Conservation (phyloP, 2,797 vertebrate genomes). For the Cirrhinus molitorella region DNA sequence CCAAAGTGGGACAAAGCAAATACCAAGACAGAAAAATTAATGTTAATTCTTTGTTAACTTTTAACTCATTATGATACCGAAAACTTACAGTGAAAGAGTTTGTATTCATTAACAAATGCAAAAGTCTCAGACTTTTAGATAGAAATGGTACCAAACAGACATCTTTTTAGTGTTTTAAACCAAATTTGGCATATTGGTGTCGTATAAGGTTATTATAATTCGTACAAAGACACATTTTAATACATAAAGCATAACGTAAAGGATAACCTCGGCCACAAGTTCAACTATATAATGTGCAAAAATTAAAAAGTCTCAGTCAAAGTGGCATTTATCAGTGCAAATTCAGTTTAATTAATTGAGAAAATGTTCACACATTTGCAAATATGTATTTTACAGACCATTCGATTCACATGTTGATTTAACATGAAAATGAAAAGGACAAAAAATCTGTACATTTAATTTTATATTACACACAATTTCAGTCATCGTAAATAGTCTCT, state of each 20-base stretch:
- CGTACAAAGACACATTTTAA: neutral
- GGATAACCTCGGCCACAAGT: no score
- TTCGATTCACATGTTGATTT: conserved; percentile 50
- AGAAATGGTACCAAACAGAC: neutral
- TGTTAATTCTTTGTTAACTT: neutral
- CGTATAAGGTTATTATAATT: neutral
- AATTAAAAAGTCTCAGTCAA: conserved; percentile 20
- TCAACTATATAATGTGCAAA: neutral
- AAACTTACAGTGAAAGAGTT: neutral
- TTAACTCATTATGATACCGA: neutral
- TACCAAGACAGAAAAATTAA: neutral
- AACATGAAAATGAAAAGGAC: conserved; percentile 52
- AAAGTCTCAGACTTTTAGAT: neutral
- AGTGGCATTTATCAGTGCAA: conserved; percentile 65
- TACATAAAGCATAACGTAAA: no score
- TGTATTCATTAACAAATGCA: neutral
- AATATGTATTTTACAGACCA: conserved; percentile 35
- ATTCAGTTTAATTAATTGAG: conserved; percentile 70
- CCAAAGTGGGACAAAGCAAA: neutral
- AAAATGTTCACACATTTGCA: conserved; percentile 60
- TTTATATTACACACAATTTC: conserved; percentile 63
- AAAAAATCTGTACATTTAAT: conserved; percentile 57
- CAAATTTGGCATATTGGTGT: neutral
- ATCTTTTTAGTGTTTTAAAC: neutral
- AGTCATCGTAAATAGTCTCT: conserved; percentile 75